Percentiles rank a stretch among this genome's conserved stretches.
Conservation (phyloP, 1,140 invertebrate genomes). For the Lethrus apterus region DNA sequence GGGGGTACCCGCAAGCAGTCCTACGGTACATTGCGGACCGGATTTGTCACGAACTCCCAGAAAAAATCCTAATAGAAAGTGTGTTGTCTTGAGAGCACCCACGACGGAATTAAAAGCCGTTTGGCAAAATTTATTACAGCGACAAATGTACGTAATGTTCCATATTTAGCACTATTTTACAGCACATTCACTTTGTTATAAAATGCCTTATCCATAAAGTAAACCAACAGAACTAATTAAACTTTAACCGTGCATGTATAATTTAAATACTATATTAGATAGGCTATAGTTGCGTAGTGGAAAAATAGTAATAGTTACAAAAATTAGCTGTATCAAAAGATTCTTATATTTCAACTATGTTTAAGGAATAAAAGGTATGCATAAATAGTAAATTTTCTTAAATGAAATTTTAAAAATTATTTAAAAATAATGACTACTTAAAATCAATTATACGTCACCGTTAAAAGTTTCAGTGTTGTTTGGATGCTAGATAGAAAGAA, state of each 20-base stretch:
- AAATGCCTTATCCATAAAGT: conserved; percentile 22
- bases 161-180: conserved; percentile 1
- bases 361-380: neutral
- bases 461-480: too few relatives aligned
- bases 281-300: too few relatives aligned
- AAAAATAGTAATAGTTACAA: too few relatives aligned
- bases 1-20: conserved; percentile 50
- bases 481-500: too few relatives aligned
- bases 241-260: too few relatives aligned
- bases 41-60: conserved; percentile 50
- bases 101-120: conserved; percentile 77
- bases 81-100: conserved; percentile 67
- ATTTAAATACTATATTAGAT: too few relatives aligned
- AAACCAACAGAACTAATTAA: neutral
- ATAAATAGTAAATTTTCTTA: neutral
- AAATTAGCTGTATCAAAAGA: too few relatives aligned
- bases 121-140: conserved; percentile 80
- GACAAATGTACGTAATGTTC: conserved; percentile 66
- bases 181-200: conserved; percentile 18
- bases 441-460: too few relatives aligned
- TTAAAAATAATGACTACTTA: too few relatives aligned
- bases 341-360: neutral
- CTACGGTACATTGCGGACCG: conserved; percentile 57
- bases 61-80: conserved; percentile 54
- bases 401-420: too few relatives aligned